A percentile compares a stretch with the other conserved stretches of the same genome.
These are phyloP conservation scores for Dolichomitus sp. DNA, from an alignment of 2,888 invertebrate genomes.

Conservation along the genomic window DNA sequence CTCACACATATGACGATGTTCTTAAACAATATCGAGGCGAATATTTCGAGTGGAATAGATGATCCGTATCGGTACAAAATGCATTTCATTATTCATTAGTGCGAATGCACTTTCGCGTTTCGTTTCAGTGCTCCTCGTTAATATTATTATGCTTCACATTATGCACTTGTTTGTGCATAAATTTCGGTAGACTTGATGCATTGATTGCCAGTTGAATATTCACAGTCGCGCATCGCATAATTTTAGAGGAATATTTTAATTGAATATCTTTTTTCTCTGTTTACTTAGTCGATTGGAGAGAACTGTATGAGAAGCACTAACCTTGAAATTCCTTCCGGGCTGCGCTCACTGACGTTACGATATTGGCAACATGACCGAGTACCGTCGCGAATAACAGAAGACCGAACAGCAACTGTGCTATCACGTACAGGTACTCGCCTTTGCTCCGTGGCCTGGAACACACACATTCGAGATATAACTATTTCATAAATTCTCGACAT, in stretches of 20 bases:
- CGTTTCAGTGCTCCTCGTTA: not conserved
- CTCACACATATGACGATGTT: too few relatives aligned
- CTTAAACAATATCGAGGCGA: too few relatives aligned
- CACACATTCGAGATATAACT: constrained; percentile 40
- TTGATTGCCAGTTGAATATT: constrained; percentile 14
- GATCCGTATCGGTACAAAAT: too few relatives aligned
- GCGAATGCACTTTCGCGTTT: too few relatives aligned
- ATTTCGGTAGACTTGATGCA: constrained; percentile 12
- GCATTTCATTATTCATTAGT: too few relatives aligned
- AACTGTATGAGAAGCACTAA: constrained; percentile 86
- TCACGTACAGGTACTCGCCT: constrained; percentile 98
- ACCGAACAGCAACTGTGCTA: constrained; percentile 97
- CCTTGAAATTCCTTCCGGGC: constrained; percentile 99
- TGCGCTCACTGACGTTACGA: constrained; percentile 98
- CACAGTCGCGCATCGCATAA: not conserved
- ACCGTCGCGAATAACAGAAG: constrained; percentile 98
- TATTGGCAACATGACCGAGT: constrained; percentile 98
- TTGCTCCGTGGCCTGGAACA: constrained; percentile 93
- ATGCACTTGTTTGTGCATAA: constrained; percentile 8
- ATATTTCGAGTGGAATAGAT: too few relatives aligned
- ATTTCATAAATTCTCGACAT: constrained; percentile 4
- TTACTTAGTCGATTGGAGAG: not conserved
- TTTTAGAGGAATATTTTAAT: constrained; percentile 1
- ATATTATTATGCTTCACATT: constrained; percentile 8
- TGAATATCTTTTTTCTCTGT: not conserved